Conservation (phyloP, 2,113 vertebrate genomes). For the Martes martes region DNA sequence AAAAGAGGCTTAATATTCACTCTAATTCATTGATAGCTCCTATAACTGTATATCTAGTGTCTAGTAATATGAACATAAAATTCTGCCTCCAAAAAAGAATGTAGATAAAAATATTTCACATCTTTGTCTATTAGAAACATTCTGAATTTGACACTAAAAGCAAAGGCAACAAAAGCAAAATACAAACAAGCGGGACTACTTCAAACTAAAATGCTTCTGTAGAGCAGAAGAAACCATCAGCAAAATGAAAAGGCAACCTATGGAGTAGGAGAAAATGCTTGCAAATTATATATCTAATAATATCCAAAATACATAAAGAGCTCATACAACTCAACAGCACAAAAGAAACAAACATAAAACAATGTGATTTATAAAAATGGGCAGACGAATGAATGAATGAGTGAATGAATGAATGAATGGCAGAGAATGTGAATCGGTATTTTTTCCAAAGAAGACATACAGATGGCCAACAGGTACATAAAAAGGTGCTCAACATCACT, state of each 20-base stretch:
- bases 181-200: not conserved
- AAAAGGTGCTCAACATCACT: not conserved
- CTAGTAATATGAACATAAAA: not conserved
- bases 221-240: not conserved
- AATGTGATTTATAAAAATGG: not conserved
- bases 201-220: not conserved
- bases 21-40: not conserved
- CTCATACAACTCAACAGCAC: not conserved
- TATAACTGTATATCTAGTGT: not conserved
- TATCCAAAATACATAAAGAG: not conserved
- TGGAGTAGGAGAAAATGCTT: not conserved
- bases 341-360: not conserved
- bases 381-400: not conserved
- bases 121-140: conserved; percentile 9
- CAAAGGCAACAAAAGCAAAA: not conserved
- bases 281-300: not conserved
- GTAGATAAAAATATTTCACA: not conserved
- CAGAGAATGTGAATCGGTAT: not conserved
- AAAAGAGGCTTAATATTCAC: not conserved
- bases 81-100: not conserved
- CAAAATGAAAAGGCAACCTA: not conserved
- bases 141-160: not conserved
- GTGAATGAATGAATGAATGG: not conserved
- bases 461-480: not conserved
- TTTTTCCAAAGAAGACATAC: not conserved